phyloP scores from a whole-genome alignment of 30 jellyfish, hydroid and myxozoan species.

The Morbakka virulenta region DNA sequence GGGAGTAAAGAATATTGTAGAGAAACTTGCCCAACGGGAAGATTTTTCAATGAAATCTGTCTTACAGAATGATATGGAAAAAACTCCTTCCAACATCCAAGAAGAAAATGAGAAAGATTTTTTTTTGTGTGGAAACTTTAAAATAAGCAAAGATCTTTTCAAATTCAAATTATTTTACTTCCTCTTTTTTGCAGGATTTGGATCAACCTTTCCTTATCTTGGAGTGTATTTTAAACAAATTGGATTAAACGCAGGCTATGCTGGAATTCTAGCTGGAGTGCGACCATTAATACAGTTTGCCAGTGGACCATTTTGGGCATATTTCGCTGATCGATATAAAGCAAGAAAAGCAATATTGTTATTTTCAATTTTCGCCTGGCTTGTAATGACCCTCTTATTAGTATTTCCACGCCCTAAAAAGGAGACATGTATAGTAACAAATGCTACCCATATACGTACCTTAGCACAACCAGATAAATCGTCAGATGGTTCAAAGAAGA shows the following conservation, averaged over 20 bases:
- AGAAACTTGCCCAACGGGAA: background rate
- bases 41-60: background rate
- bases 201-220: conserved; percentile 93
- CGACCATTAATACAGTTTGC: conserved; percentile 95
- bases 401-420: conserved; percentile 95
- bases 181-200: conserved; percentile 95
- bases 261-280: conserved; percentile 96
- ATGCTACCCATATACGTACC: conserved; percentile 6
- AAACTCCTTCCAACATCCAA: background rate
- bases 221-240: conserved; percentile 94
- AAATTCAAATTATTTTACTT: conserved; percentile 70
- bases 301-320: conserved; percentile 99
- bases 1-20: background rate
- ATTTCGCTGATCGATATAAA: conserved; percentile 82
- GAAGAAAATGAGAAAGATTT: background rate
- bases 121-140: background rate
- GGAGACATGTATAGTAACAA: conserved; percentile 68
- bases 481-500: background rate
- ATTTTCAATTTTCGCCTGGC: conserved; percentile 95
- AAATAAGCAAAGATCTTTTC: conserved; percentile 39
- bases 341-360: conserved; percentile 76
- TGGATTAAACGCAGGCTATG: conserved; percentile 94
- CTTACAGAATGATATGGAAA: background rate
- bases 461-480: background rate
- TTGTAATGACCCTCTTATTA: conserved; percentile 89